Evolutionary conservation across 2,888 invertebrate species (phyloP).

Genomic region (Oconnorella tubifera): DNA sequence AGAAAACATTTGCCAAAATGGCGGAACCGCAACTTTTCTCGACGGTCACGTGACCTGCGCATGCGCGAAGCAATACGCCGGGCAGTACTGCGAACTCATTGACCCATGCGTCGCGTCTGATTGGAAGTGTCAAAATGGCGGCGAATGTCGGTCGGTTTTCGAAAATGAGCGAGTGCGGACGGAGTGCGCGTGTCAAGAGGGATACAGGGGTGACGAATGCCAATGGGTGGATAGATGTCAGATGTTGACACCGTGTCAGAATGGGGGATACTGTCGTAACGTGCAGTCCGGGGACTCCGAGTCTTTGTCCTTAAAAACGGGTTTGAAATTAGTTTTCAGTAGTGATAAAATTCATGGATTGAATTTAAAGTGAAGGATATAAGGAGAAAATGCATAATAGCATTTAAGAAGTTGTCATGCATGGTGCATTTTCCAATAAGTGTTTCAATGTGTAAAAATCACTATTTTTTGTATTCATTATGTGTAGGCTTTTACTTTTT

Average conservation of each 20-base stretch:
- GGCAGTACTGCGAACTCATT: constrained; percentile 17
- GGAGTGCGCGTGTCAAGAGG: constrained; percentile 40
- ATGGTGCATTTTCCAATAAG: too few relatives aligned
- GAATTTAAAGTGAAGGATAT: too few relatives aligned
- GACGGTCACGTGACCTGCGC: constrained; percentile 9
- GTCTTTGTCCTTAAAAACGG: background rate
- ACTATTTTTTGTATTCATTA: too few relatives aligned
- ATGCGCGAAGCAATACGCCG: constrained; percentile 20
- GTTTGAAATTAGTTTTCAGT: too few relatives aligned
- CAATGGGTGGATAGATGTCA: constrained; percentile 42
- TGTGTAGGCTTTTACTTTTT: too few relatives aligned
- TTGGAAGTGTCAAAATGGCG: constrained; percentile 41
- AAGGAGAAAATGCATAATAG: too few relatives aligned
- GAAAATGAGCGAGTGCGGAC: constrained; percentile 26
- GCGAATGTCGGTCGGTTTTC: constrained; percentile 35
- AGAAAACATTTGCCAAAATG: constrained; percentile 27
- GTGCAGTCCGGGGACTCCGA: background rate
- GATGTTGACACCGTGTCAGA: constrained; percentile 7
- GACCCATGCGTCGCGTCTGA: constrained; percentile 19
- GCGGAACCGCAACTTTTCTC: constrained; percentile 20
- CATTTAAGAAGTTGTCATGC: too few relatives aligned
- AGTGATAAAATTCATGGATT: background rate
- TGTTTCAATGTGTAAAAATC: too few relatives aligned
- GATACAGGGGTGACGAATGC: constrained; percentile 43
- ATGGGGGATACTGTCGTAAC: constrained; percentile 17